Base-by-base conservation (phyloP, 2,113 vertebrate genomes). In the Motacilla alba region DNA sequence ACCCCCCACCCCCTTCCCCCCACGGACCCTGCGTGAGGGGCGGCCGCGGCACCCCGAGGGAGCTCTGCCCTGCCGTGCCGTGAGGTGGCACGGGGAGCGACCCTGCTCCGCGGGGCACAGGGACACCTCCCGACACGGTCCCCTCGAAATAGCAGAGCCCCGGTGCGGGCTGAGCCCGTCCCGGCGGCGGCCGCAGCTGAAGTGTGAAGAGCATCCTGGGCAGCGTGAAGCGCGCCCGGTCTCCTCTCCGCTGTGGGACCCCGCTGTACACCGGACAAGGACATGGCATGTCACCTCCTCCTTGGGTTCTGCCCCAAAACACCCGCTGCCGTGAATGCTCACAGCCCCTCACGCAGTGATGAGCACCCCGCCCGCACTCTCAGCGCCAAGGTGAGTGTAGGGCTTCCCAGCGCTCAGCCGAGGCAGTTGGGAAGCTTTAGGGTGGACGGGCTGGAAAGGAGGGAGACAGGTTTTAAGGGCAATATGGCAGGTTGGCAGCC, bases 191-290 rank as follows among this genome's bases (percentile, higher is more conserved):
- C 44, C 39, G 46, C 37, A 4, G 59, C 35, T 18, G 19, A 17
- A 9, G 37, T 1, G 60, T 4, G 49, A 8, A 21, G 37, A 23
- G 39, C 33, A 2, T 9, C 50, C 4, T 17, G 33, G n/a, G 15
- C 17, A 3, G 35, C 50, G 2, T 8, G 73, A 12, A 41, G 53
- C n/a, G 5, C 3, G 7, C 16, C 16, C 53, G 0, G 0, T 47
- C 47, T 46, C 28, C 39, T 14, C 27, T 28, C n/a, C 3, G 8
- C 52, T 8, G 33, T 5, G 33, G 26, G 20, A 50, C 0, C 2
- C n/a, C 28, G 15, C 28, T 33, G 2, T 21, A 4, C 28, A 5
- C 50, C 17, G 4, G 22, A 6, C 35, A 7, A 28, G 35, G 33
- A n/a, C 33, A 0, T 2, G 55, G 49, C n/a, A 1, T 30, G 14